Evolutionary conservation across 2,888 invertebrate genomes (phyloP), one percentile per base, ranked within the genome.

Genomic region (Drosophila tanythrix): DNA sequence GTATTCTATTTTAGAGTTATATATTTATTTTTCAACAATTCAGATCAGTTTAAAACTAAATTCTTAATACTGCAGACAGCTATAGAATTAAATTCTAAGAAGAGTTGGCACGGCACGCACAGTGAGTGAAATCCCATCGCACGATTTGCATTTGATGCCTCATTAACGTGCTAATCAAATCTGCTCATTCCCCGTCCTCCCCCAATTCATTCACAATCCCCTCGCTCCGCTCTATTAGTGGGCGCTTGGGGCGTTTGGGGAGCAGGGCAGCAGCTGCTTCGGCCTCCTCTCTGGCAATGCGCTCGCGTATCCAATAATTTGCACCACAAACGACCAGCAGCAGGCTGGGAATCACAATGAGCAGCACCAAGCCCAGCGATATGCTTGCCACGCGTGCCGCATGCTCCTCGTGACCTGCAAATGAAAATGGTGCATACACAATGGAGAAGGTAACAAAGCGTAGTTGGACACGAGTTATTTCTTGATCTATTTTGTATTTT

Each of bases 331-430:
- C 94, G 61, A 97, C 94, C 40, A 96, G 92, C 79, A 97, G 93
- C 53, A 97, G 88, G 78, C 97, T 94, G 29, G 97, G 97, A 86
- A 97, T 93, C 92, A 98, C 94, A 74, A 97, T 95, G 43, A 96
- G 95, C 77, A 97, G 94, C 82, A 97, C 95, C 92, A 97, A 95
- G 79, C 96, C 97, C 91, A 96, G 95, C 7, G 97, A 96, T 29
- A 96, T 94, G 33, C 97, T 97, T 43, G 96, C 95, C 83, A 96
- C 95, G 58, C 96, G 95, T 1, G 96, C 94, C 31, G 96, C 95
- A 92, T 96, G 97, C 93, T 97, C 97, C 92, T 96, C 96, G 82
- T 96, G 95, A 88, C 96, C 97, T 97, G 94, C 66, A 51, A 64
- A 65, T 15, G 21, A 21, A 15, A 57, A 15, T 43, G 62, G 62